These are phyloP conservation scores for Crossocerus cetratus DNA, from an alignment of 2,888 invertebrate genomes.

Conservation along the genomic window DNA sequence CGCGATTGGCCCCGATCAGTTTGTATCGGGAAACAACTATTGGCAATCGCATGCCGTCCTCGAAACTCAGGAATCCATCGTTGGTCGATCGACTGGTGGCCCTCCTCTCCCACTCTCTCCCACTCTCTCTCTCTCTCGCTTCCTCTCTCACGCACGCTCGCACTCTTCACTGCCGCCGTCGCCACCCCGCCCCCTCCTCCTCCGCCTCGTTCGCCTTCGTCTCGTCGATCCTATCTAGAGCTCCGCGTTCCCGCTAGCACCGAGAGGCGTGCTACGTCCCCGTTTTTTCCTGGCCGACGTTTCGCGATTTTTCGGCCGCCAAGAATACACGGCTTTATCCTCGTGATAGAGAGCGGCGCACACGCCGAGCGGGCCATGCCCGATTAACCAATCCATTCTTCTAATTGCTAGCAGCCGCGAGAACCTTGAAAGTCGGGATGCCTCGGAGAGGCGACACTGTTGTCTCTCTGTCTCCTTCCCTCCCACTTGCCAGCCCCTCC, in stretches of 20 bases:
- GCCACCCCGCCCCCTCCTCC: constrained; percentile 14
- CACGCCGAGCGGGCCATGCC: constrained; percentile 14
- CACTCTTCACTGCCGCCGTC: constrained; percentile 19
- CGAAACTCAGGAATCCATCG: constrained; percentile 72
- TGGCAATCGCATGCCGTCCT: constrained; percentile 74
- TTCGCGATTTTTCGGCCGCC: constrained; percentile 62
- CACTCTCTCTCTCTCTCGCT: constrained; percentile 7
- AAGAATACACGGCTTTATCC: constrained; percentile 52
- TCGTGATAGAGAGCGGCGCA: constrained; percentile 29
- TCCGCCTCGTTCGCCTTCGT: constrained; percentile 2
- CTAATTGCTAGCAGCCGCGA: constrained; percentile 33
- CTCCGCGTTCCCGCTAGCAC: constrained; percentile 16
- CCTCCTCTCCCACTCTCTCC: background rate
- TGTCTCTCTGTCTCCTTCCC: too few species aligned
- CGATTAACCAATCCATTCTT: constrained; percentile 49
- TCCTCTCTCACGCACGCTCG: constrained; percentile 46
- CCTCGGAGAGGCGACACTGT: too few species aligned
- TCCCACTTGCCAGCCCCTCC: too few species aligned
- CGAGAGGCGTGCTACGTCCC: constrained; percentile 39
- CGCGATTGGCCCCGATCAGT: constrained; percentile 68
- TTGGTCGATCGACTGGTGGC: constrained; percentile 31
- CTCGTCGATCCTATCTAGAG: constrained; percentile 3
- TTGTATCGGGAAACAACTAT: constrained; percentile 70
- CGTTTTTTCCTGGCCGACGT: constrained; percentile 63
- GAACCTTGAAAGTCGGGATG: constrained; percentile 35